phyloP scores from a whole-genome alignment of 2,797 vertebrate species.

The Manis crassicaudata region DNA sequence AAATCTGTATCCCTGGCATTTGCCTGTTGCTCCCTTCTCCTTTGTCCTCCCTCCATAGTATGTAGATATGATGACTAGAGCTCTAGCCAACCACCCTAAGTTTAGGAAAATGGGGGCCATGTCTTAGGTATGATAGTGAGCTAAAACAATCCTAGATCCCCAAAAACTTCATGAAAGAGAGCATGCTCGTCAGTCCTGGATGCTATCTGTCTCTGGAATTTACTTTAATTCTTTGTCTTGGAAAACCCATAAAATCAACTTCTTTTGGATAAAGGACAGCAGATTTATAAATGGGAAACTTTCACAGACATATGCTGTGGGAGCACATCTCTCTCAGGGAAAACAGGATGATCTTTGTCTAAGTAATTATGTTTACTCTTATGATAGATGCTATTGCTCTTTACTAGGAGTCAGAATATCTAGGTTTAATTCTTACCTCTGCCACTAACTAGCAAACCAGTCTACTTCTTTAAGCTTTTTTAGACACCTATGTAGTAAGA shows the following conservation, averaged over 20 bases:
- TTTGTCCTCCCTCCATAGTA: not conserved
- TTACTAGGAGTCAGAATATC: not conserved
- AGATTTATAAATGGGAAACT: not conserved
- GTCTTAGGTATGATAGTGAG: not conserved
- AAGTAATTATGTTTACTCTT: conserved; percentile 2
- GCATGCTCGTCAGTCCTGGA: not conserved
- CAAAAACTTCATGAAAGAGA: not conserved
- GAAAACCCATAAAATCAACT: not conserved
- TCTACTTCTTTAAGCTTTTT: not conserved
- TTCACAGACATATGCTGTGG: not conserved
- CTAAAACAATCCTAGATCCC: not conserved
- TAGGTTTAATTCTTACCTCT: not conserved
- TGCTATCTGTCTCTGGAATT: not conserved
- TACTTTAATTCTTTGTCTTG: not conserved
- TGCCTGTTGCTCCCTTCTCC: not conserved
- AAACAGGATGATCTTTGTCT: not conserved
- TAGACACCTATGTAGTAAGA: not conserved
- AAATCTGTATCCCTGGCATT: not conserved
- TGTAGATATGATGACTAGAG: not conserved
- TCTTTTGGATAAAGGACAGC: conserved; percentile 8
- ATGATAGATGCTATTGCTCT: not conserved
- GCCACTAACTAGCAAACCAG: not conserved
- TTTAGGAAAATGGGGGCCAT: not conserved
- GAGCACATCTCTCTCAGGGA: not conserved
- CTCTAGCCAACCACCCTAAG: not conserved